Percentiles rank a stretch among this genome's conserved stretches.
These are phyloP conservation scores for Bombus huntii DNA, from an alignment of 1,140 invertebrate species.

Conservation along the genomic window DNA sequence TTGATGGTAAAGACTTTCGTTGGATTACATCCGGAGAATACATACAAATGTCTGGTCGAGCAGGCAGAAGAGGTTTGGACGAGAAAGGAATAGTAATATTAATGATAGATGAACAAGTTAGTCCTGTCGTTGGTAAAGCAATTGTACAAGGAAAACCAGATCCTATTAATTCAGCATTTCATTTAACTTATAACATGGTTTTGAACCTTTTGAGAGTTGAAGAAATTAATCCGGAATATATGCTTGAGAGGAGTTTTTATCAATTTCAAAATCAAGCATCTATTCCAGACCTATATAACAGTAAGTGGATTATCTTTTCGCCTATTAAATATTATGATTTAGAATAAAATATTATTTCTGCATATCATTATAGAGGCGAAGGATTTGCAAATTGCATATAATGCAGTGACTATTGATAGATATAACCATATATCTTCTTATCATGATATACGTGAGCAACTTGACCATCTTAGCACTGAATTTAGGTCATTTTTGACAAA, in stretches of 20 bases:
- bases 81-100: slow-evolving; percentile 99
- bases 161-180: slow-evolving; percentile 99
- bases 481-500: slow-evolving; percentile 92
- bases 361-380: slow-evolving; percentile 86
- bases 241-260: slow-evolving; percentile 99
- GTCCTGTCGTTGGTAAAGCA: slow-evolving; percentile 90
- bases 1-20: slow-evolving; percentile 98
- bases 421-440: slow-evolving; percentile 92
- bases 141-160: slow-evolving; percentile 97
- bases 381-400: slow-evolving; percentile 86
- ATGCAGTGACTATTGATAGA: slow-evolving; percentile 86
- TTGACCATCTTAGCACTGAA: slow-evolving; percentile 89
- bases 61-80: slow-evolving; percentile 98
- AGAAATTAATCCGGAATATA: slow-evolving; percentile 99
- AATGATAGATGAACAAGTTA: slow-evolving; percentile 99
- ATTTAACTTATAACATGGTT: slow-evolving; percentile 99
- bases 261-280: slow-evolving; percentile 99
- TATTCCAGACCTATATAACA: slow-evolving; percentile 94
- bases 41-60: slow-evolving; percentile 99
- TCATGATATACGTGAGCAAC: slow-evolving; percentile 92
- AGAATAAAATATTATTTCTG: slow-evolving; percentile 1
- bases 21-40: slow-evolving; percentile 98
- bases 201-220: slow-evolving; percentile 97
- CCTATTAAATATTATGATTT: neutral
- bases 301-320: slow-evolving; percentile 82